Evolutionary conservation across 2,888 invertebrate species (phyloP).

Genomic region (Drosophila prostipennis): DNA sequence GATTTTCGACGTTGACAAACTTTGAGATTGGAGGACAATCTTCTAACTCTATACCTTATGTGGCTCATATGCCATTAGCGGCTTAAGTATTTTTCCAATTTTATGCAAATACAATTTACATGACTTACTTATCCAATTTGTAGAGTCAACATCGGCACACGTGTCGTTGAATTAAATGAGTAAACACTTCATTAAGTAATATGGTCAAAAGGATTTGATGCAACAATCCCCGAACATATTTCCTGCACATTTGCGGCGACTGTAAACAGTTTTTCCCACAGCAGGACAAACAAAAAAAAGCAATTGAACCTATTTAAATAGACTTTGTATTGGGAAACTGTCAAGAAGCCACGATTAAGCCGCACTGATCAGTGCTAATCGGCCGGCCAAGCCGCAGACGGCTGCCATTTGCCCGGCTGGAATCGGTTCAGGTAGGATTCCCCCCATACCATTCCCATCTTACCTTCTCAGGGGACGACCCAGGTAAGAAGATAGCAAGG

Average conservation of each 20-base stretch:
- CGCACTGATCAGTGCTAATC: conserved; percentile 65
- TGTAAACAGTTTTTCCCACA: conserved; percentile 68
- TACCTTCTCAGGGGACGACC: neutral
- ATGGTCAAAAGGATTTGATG: conserved; percentile 48
- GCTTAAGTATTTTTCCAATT: neutral
- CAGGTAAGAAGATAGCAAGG: conserved; percentile 58
- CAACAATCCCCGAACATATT: conserved; percentile 61
- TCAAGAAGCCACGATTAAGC: conserved; percentile 73
- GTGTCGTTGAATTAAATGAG: conserved; percentile 31
- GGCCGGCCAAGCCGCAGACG: conserved; percentile 28
- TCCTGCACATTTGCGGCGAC: conserved; percentile 56
- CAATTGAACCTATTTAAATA: conserved; percentile 77
- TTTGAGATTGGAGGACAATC: no score
- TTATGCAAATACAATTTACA: conserved; percentile 10
- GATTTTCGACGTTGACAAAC: neutral
- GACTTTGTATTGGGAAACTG: conserved; percentile 61
- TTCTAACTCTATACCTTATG: neutral
- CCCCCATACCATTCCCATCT: neutral
- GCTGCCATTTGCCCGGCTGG: conserved; percentile 36
- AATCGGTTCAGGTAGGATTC: conserved; percentile 25
- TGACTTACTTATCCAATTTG: conserved; percentile 49
- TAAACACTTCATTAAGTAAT: conserved; percentile 52
- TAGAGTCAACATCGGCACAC: conserved; percentile 47
- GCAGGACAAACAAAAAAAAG: conserved; percentile 45
- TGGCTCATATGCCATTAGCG: neutral